phyloP scores from a whole-genome alignment of 2,113 vertebrate species.

The Lasiurus cinereus region DNA sequence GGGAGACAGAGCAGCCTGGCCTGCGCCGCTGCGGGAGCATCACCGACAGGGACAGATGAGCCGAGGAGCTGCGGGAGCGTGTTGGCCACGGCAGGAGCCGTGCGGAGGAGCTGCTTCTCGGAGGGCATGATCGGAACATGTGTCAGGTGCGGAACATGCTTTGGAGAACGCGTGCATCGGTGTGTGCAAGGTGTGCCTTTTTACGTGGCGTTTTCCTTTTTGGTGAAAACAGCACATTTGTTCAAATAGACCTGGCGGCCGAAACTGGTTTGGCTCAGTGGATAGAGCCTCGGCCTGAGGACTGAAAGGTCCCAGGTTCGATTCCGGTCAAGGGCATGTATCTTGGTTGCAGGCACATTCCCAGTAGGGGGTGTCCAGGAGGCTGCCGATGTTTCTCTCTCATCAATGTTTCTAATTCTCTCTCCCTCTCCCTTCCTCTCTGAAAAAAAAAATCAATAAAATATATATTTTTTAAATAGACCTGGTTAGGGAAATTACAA shows the following conservation, averaged over 20 bases:
- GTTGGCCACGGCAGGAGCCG: background rate
- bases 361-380: too few species aligned
- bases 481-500: constrained; percentile 61
- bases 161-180: background rate
- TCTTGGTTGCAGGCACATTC: too few species aligned
- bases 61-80: constrained; percentile 56
- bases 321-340: too few species aligned
- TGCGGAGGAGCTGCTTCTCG: too few species aligned
- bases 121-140: background rate
- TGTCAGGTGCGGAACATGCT: background rate
- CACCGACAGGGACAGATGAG: constrained; percentile 73
- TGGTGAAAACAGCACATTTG: background rate
- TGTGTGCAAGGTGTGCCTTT: background rate
- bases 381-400: too few species aligned
- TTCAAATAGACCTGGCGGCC: background rate
- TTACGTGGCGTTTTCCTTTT: background rate
- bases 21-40: constrained; percentile 45
- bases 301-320: too few species aligned
- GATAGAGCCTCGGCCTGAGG: too few species aligned
- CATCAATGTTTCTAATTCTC: too few species aligned
- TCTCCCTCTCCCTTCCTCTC: too few species aligned
- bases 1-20: constrained; percentile 58
- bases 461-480: constrained; percentile 51
- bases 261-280: too few species aligned
- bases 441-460: too few species aligned